A percentile compares a stretch with the other conserved stretches of the same genome.
Conservation (phyloP, 2,797 vertebrate species). For the Periophthalmus magnuspinnatus region DNA sequence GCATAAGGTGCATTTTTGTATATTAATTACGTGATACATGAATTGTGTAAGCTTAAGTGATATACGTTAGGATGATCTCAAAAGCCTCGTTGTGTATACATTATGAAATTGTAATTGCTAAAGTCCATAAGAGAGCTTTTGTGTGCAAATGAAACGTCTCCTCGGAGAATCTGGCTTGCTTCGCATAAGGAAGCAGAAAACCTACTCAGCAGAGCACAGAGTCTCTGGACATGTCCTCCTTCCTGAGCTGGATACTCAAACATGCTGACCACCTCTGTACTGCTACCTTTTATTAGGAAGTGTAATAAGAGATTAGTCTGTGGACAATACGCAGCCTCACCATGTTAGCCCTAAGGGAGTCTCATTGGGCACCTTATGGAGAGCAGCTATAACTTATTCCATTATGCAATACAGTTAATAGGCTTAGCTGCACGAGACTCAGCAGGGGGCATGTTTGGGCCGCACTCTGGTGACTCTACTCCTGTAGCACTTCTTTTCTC, state of each 20-base stretch:
- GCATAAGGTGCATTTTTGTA: background rate
- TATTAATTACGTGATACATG: background rate
- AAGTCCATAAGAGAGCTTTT: background rate
- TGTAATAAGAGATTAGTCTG: constrained; percentile 47
- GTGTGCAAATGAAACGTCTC: background rate
- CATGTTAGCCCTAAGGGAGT: constrained; percentile 24
- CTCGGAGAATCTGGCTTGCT: background rate
- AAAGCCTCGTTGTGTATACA: background rate
- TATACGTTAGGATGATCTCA: background rate
- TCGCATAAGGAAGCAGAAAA: background rate
- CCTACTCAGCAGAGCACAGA: constrained; percentile 6
- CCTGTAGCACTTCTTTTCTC: constrained; percentile 51
- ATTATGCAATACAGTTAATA: constrained; percentile 63
- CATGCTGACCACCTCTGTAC: constrained; percentile 28
- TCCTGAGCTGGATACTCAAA: constrained; percentile 14
- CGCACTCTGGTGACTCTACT: constrained; percentile 58
- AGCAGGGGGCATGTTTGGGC: constrained; percentile 44
- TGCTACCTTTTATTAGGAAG: constrained; percentile 35
- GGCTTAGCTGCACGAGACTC: constrained; percentile 53
- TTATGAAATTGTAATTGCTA: background rate
- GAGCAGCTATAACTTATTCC: constrained; percentile 52
- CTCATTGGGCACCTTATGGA: constrained; percentile 51
- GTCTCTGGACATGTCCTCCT: constrained; percentile 18
- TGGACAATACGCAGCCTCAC: constrained; percentile 30
- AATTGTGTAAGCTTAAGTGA: too few relatives aligned